These are phyloP conservation scores for Polypedilum pembai DNA, from an alignment of 1,140 invertebrate genomes.

Conservation along the genomic window DNA sequence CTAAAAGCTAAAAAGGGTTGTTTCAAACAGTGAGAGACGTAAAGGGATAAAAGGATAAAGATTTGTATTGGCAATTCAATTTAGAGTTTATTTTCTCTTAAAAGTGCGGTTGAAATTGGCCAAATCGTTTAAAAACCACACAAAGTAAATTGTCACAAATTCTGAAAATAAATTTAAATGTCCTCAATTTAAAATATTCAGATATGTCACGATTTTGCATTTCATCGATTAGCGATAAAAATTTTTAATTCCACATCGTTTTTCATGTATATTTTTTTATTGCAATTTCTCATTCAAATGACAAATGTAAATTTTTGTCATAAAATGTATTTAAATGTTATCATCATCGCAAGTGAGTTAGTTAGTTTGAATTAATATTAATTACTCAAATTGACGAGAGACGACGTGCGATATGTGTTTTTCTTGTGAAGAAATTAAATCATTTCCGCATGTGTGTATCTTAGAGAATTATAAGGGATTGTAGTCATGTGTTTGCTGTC, in stretches of 20 bases:
- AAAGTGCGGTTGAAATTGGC: slow-evolving; percentile 9
- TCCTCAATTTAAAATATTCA: background rate
- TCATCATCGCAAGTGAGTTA: background rate
- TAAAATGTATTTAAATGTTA: background rate
- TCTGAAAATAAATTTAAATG: background rate
- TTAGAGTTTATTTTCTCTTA: background rate
- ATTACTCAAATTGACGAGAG: background rate
- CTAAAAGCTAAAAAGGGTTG: slow-evolving; percentile 20
- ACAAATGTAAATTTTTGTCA: too few species aligned
- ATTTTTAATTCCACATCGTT: background rate
- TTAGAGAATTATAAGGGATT: too few species aligned
- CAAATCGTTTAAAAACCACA: background rate
- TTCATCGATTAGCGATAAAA: background rate
- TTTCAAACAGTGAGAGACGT: background rate
- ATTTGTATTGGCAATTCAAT: background rate
- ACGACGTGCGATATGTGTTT: background rate
- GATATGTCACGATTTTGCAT: slow-evolving; percentile 27
- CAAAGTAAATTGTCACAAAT: background rate
- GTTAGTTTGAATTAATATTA: background rate
- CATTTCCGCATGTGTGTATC: too few species aligned
- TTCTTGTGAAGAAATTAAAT: too few species aligned
- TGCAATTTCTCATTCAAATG: too few species aligned
- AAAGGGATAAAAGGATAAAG: background rate
- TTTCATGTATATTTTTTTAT: too few species aligned
- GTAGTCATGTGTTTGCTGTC: background rate